Percentiles rank a stretch among this genome's conserved stretches.
phyloP scores from a whole-genome alignment of 2,113 vertebrate species.

The Heteronetta atricapilla region DNA sequence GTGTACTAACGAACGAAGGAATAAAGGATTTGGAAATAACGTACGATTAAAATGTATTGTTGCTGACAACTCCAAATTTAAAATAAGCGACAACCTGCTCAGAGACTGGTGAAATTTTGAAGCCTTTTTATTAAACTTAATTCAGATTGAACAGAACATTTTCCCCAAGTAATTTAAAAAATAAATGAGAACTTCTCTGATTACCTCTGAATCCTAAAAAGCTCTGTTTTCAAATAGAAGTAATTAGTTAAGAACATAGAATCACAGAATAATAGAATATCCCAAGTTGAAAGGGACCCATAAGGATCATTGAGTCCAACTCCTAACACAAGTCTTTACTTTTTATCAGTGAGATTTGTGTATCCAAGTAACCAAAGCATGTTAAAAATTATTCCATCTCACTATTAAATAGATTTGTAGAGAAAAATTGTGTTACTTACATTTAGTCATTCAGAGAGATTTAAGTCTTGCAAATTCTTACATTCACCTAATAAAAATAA shows the following conservation, averaged over 20 bases:
- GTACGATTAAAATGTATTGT: not conserved
- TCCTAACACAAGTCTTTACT: not conserved
- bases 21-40: not conserved
- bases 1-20: not conserved
- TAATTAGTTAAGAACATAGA: not conserved
- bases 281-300: no score
- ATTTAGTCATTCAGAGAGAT: constrained; percentile 84
- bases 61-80: constrained; percentile 3
- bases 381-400: not conserved
- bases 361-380: not conserved
- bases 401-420: not conserved
- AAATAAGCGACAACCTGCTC: not conserved
- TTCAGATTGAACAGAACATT: not conserved
- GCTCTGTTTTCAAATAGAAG: not conserved
- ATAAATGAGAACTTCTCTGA: not conserved
- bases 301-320: no score
- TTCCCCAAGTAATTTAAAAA: not conserved
- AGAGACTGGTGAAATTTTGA: not conserved
- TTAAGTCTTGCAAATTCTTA: constrained; percentile 84
- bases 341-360: not conserved
- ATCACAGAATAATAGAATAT: no score
- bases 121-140: not conserved
- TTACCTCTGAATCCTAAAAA: not conserved
- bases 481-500: constrained; percentile 70
- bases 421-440: constrained; percentile 68